Base-by-base conservation (phyloP, 2,113 vertebrate species). In the Carassius carassius region DNA sequence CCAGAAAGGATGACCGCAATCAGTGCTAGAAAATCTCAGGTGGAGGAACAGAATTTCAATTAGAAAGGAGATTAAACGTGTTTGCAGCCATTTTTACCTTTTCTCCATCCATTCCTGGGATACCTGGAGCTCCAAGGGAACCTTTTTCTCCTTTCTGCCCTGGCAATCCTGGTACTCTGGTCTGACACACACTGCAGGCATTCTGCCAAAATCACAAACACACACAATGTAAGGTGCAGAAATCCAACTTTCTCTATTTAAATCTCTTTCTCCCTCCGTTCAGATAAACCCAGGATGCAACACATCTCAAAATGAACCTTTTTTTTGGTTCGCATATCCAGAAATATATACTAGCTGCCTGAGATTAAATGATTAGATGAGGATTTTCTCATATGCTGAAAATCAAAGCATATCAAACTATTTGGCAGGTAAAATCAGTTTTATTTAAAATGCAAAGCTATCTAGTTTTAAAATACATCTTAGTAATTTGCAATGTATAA, bases 181-280 rank as follows among this genome's bases (percentile, higher is more conserved):
- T 86, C 89, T 95, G 94, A 88, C 95, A 97, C 85, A 91, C 89
- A 86, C 94, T 95, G 93, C 95, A 97, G 90, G 96, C 94, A 77
- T 97, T 97, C 96, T 97, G 89, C 82, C 72, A 81, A 72, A 80
- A 49, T 17, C 41, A 76, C 77, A 84, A 47, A 82, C 8, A 85
- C 35, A 84, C 10, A 84, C 14, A 56, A 11, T 5, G 51, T 82
- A 82, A 73, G 32, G 23, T 82, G 70, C 3, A 74, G 69, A 37
- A 74, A 75, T n/a, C 32, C 62, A 0, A 41, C 76, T 78, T 60
- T 78, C 12, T 51, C 47, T 32, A 16, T 17, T 32, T 44, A 60
- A 74, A 74, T 60, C 4, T 73, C 8, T n/a, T 41, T 23, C 81
- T 74, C 67, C 67, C 51, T 25, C 47, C 29, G 73, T 54, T 54